Conservation (phyloP, 2,888 invertebrate species). For the Clivina fossor region DNA sequence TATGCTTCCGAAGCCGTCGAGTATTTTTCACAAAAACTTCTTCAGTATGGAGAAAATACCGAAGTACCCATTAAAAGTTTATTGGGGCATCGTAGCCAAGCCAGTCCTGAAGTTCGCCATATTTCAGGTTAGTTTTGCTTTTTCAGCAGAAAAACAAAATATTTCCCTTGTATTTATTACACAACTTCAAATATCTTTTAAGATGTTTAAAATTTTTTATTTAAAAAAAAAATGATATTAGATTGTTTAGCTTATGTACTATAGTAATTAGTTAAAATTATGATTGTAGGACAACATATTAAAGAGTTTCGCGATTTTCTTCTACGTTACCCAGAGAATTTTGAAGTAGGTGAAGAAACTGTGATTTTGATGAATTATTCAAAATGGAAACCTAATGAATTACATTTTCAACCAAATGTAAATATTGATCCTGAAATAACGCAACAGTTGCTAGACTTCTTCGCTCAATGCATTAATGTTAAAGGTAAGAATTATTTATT, state of each 20-base stretch:
- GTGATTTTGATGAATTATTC: constrained; percentile 69
- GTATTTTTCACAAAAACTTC: constrained; percentile 93
- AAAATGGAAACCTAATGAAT: constrained; percentile 67
- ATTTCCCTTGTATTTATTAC: background rate
- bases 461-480: constrained; percentile 78
- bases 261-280: background rate
- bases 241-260: background rate
- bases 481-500: constrained; percentile 53
- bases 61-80: constrained; percentile 97
- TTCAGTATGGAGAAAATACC: constrained; percentile 92
- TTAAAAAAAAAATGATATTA: background rate
- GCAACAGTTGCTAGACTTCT: constrained; percentile 79
- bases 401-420: constrained; percentile 72
- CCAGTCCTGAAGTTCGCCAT: constrained; percentile 94
- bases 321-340: constrained; percentile 78
- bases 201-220: background rate
- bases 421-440: constrained; percentile 81
- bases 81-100: constrained; percentile 94
- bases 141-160: background rate
- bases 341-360: constrained; percentile 78
- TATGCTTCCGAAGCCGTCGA: constrained; percentile 96
- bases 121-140: constrained; percentile 68
- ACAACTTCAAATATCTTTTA: background rate
- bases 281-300: constrained; percentile 72
- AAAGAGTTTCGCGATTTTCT: constrained; percentile 93